Conservation (phyloP, 2,113 vertebrate genomes). For the Marcusenius ussheri region DNA sequence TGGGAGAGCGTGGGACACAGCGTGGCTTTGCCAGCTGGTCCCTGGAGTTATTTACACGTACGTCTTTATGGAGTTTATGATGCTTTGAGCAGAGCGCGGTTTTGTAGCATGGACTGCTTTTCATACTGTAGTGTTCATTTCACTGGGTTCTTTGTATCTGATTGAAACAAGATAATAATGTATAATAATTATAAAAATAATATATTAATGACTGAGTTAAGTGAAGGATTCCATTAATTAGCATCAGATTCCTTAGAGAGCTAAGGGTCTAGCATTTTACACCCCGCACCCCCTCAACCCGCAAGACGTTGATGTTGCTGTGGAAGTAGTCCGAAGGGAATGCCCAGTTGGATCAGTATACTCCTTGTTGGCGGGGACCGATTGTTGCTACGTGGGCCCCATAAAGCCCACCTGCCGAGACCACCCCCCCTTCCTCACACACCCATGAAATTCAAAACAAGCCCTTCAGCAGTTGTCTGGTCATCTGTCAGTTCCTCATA, state of each 20-base stretch:
- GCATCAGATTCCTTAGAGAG: not conserved
- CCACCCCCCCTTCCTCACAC: conserved; percentile 35
- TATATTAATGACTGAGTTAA: not conserved
- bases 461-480: conserved; percentile 39
- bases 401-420: not conserved
- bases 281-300: not conserved
- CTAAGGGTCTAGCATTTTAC: not conserved
- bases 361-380: not conserved
- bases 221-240: not conserved
- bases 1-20: not conserved
- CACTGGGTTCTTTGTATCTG: not conserved
- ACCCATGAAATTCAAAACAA: conserved; percentile 47
- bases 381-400: not conserved
- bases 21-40: not conserved
- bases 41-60: not conserved
- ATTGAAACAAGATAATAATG: not conserved
- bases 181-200: not conserved
- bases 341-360: not conserved
- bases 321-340: not conserved
- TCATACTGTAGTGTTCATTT: not conserved
- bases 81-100: not conserved
- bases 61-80: not conserved
- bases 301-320: not conserved
- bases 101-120: not conserved
- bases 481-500: conserved; percentile 34